Conservation (phyloP, 2,113 vertebrate species). For the Prunella himalayana region DNA sequence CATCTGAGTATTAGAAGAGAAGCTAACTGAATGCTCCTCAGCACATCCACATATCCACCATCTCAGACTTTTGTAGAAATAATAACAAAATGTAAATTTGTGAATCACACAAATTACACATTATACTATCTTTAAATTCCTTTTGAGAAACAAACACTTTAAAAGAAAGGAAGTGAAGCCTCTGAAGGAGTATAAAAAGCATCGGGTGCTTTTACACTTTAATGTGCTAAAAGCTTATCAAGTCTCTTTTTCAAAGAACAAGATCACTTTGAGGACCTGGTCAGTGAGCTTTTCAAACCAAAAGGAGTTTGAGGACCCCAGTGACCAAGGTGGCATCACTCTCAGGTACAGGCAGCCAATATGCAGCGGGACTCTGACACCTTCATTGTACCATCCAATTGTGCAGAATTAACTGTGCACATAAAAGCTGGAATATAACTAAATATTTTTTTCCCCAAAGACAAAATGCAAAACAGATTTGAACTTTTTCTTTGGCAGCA, state of each 20-base stretch:
- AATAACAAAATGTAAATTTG: constrained; percentile 41
- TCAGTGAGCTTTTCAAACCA: neutral
- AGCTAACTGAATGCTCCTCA: neutral
- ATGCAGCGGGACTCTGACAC: neutral
- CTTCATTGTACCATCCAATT: neutral
- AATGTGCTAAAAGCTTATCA: neutral
- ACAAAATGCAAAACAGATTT: neutral
- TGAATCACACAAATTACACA: neutral
- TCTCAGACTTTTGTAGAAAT: constrained; percentile 11
- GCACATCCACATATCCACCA: neutral
- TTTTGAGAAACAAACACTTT: constrained; percentile 7
- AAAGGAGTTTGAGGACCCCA: neutral
- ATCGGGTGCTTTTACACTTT: neutral
- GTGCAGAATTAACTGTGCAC: neutral
- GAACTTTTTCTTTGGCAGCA: neutral
- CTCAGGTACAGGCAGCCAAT: neutral
- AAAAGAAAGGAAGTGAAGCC: neutral
- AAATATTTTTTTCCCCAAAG: accelerated
- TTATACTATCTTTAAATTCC: constrained; percentile 18
- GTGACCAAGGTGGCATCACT: neutral
- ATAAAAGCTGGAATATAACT: neutral
- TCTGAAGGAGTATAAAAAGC: neutral
- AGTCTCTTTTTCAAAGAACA: neutral
- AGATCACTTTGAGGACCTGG: neutral
- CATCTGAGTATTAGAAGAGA: neutral